Evolutionary conservation across 1,140 invertebrate species (phyloP).

Genomic region (Telenomus remus): DNA sequence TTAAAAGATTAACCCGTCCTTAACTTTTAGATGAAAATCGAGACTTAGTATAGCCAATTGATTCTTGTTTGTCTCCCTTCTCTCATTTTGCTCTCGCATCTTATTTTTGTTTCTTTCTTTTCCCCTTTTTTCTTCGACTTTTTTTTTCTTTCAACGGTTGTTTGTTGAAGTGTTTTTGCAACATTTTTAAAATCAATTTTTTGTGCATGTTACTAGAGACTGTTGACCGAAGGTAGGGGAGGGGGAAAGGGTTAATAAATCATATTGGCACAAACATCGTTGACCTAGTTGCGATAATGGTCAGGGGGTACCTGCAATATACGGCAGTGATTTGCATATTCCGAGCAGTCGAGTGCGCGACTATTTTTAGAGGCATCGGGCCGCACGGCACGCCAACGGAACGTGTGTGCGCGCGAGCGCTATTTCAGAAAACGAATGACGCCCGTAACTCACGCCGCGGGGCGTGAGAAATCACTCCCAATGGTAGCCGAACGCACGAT

Average conservation of each 20-base stretch:
- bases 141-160: background rate
- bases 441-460: slow-evolving; percentile 53
- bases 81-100: background rate
- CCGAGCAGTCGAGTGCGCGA: slow-evolving; percentile 12
- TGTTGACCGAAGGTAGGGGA: slow-evolving; percentile 20
- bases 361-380: slow-evolving; percentile 57
- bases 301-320: slow-evolving; percentile 53
- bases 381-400: background rate
- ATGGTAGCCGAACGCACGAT: slow-evolving; percentile 26
- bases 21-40: slow-evolving; percentile 48
- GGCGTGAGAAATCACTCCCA: slow-evolving; percentile 58
- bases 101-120: background rate
- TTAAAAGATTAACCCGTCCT: slow-evolving; percentile 62
- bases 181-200: background rate
- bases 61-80: background rate
- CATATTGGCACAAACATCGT: slow-evolving; percentile 55
- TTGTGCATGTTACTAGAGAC: slow-evolving; percentile 6
- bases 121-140: background rate
- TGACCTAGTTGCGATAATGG: slow-evolving; percentile 60
- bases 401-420: slow-evolving; percentile 11
- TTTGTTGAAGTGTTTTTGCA: too few relatives aligned
- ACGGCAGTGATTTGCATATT: slow-evolving; percentile 60
- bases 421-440: slow-evolving; percentile 52
- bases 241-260: slow-evolving; percentile 45
- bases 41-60: slow-evolving; percentile 47